Conservation (phyloP, 1,140 invertebrate genomes). For the Polyergus mexicanus region DNA sequence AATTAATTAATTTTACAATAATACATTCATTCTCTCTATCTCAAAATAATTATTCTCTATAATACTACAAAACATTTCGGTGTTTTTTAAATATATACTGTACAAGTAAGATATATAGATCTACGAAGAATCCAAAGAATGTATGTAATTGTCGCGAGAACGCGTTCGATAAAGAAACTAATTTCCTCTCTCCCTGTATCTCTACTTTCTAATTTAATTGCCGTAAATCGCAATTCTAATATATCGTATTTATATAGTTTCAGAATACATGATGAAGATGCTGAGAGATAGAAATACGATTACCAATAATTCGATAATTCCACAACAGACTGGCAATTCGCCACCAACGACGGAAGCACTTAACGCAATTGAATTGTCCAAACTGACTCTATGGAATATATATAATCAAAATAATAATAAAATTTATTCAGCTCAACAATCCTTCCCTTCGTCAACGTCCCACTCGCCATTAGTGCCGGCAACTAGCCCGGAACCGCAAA, state of each 20-base stretch:
- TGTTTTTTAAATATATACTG: background rate
- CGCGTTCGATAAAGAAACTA: conserved; percentile 70
- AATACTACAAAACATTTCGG: background rate
- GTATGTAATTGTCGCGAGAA: background rate
- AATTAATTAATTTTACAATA: too few relatives aligned
- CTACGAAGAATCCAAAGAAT: background rate
- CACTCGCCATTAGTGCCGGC: conserved; percentile 80
- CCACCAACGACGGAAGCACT: conserved; percentile 87
- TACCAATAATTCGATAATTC: conserved; percentile 73
- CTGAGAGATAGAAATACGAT: background rate
- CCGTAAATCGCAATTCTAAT: conserved; percentile 89
- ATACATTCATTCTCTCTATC: background rate
- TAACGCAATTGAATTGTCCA: conserved; percentile 91
- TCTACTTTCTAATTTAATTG: background rate
- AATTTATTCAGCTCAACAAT: conserved; percentile 77
- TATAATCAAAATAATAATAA: conserved; percentile 88
- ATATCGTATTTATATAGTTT: conserved; percentile 74
- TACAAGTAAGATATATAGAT: background rate
- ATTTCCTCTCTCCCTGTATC: conserved; percentile 69
- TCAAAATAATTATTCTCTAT: background rate
- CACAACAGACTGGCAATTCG: conserved; percentile 86
- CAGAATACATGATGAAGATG: conserved; percentile 87
- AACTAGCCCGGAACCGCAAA: conserved; percentile 86
- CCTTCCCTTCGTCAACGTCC: conserved; percentile 77
- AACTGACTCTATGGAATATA: conserved; percentile 93